These are phyloP conservation scores for Atrina japonica DNA, from an alignment of 2,888 invertebrate species.

Conservation along the genomic window DNA sequence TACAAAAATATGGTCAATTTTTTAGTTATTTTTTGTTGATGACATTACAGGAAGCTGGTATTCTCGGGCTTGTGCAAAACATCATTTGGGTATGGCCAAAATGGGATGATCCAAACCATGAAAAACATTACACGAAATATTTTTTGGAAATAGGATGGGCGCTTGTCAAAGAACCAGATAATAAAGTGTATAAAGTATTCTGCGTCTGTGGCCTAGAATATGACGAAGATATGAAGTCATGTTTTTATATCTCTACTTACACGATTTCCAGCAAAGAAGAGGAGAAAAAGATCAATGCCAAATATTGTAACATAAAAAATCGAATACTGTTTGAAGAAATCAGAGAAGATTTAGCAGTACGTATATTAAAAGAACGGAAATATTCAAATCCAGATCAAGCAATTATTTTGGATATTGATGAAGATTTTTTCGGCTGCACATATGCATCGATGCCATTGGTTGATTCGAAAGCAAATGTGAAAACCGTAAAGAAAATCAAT, in stretches of 20 bases:
- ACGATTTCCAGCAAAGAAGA: neutral
- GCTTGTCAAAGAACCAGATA: neutral
- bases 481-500: conserved; percentile 37
- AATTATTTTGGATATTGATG: conserved; percentile 58
- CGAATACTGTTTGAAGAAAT: conserved; percentile 18
- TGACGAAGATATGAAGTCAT: neutral
- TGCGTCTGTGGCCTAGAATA: neutral
- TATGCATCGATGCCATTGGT: conserved; percentile 46
- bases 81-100: conserved; percentile 16
- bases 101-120: conserved; percentile 11
- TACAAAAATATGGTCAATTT: no score
- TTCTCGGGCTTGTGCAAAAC: neutral
- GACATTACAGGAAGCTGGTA: conserved; percentile 10
- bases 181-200: neutral
- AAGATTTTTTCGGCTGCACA: conserved; percentile 60
- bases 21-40: no score
- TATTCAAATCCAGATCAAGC: conserved; percentile 13
- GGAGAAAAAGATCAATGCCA: neutral
- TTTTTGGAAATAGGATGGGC: conserved; percentile 4
- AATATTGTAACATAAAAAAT: neutral
- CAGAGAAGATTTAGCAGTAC: conserved; percentile 45
- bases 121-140: neutral
- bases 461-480: conserved; percentile 4
- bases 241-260: neutral
- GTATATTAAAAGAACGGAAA: conserved; percentile 28